These are phyloP conservation scores for Cyrtodaria siliqua DNA, from an alignment of 2,888 invertebrate species.

Conservation along the genomic window DNA sequence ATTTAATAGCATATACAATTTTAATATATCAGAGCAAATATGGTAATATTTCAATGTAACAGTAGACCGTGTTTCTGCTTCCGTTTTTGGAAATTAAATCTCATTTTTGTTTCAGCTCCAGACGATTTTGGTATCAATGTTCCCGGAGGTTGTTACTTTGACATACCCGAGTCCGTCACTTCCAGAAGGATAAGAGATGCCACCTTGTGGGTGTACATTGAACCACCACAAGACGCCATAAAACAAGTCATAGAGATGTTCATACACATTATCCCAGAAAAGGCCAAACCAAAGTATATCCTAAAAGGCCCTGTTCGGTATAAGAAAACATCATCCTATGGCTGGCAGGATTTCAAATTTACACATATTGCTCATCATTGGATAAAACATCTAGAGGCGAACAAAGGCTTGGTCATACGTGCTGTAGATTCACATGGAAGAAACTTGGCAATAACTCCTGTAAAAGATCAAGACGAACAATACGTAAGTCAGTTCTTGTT, in stretches of 20 bases:
- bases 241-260: conserved; percentile 64
- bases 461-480: conserved; percentile 60
- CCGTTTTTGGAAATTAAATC: too few relatives aligned
- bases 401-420: conserved; percentile 73
- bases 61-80: too few relatives aligned
- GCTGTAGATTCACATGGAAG: conserved; percentile 69
- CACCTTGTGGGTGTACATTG: conserved; percentile 75
- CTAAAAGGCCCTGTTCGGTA: conserved; percentile 44
- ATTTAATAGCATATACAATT: too few relatives aligned
- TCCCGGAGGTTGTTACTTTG: conserved; percentile 69
- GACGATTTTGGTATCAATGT: conserved; percentile 49
- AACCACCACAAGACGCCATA: conserved; percentile 44
- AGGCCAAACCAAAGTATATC: conserved; percentile 47
- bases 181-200: conserved; percentile 70
- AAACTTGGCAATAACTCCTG: conserved; percentile 73
- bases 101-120: conserved; percentile 65
- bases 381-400: conserved; percentile 67
- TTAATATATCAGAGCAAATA: too few relatives aligned
- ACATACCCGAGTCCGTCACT: conserved; percentile 66
- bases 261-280: conserved; percentile 60
- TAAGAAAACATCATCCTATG: conserved; percentile 62
- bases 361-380: conserved; percentile 68
- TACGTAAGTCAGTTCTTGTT: conserved; percentile 76
- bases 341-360: conserved; percentile 78
- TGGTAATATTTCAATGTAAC: too few relatives aligned